Evolutionary conservation across 1,140 invertebrate genomes (phyloP).

Genomic region (Cotesia typhae): DNA sequence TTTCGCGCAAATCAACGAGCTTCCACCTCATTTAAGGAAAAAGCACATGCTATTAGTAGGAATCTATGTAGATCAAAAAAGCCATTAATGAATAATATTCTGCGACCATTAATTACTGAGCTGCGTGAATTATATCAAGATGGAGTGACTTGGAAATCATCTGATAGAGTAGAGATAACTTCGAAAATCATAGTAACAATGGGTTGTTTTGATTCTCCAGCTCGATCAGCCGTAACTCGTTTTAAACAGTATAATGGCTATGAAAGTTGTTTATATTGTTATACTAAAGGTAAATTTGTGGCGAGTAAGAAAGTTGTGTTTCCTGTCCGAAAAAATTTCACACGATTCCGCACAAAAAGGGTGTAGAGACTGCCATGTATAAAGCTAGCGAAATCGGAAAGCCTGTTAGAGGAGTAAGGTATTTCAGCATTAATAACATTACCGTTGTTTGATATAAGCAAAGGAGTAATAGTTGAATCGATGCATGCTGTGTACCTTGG

Average conservation of each 20-base stretch:
- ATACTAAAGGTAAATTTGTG: constrained; percentile 5
- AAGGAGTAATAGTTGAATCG: not conserved
- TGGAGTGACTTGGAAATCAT: constrained; percentile 38
- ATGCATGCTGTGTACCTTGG: constrained; percentile 6
- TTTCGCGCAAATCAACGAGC: constrained; percentile 30
- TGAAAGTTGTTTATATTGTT: constrained; percentile 30
- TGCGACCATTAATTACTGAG: constrained; percentile 31
- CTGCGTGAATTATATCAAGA: constrained; percentile 23
- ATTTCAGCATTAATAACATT: not conserved
- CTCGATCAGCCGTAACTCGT: constrained; percentile 9
- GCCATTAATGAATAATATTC: constrained; percentile 21
- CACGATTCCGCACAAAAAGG: not conserved
- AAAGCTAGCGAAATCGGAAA: not conserved
- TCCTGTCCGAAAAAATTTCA: not conserved
- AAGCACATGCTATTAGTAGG: constrained; percentile 39
- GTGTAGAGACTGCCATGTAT: not conserved
- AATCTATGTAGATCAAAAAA: constrained; percentile 31
- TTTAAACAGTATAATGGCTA: constrained; percentile 29
- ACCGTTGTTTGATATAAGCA: constrained; percentile 1
- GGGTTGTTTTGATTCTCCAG: constrained; percentile 32
- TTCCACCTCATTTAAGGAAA: constrained; percentile 25
- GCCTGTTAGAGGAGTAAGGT: not conserved
- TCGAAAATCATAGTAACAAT: constrained; percentile 31
- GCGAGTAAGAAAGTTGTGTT: constrained; percentile 6
- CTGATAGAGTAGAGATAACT: not conserved